A percentile compares a stretch with the other conserved stretches of the same genome.
Evolutionary conservation across 2,113 vertebrate genomes (phyloP).

Genomic region (Notothenia rossii): DNA sequence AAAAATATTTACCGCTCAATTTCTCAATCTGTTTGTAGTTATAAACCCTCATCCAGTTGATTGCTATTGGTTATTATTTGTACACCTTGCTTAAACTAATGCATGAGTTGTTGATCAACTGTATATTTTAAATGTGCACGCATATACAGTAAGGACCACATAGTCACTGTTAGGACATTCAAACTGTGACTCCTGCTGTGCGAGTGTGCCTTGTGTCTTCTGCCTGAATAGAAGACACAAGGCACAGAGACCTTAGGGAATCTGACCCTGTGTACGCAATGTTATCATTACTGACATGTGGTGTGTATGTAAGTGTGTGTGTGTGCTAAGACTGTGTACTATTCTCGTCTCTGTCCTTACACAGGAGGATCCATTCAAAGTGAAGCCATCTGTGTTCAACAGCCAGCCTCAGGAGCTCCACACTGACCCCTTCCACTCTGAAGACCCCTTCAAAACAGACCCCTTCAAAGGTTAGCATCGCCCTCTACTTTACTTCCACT

Average conservation of each 20-base stretch:
- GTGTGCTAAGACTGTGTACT: not conserved
- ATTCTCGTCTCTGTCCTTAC: constrained; percentile 27
- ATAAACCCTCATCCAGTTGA: not conserved
- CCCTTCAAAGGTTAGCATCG: constrained; percentile 90
- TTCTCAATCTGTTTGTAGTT: not conserved
- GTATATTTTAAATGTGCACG: not conserved
- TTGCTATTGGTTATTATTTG: no score
- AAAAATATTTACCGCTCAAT: not conserved
- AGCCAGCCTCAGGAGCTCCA: constrained; percentile 88
- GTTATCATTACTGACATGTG: not conserved
- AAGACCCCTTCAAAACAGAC: constrained; percentile 96
- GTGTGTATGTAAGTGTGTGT: not conserved
- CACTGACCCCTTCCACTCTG: constrained; percentile 93
- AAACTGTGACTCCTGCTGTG: not conserved
- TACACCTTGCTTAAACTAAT: not conserved
- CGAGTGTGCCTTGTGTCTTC: not conserved
- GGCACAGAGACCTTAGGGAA: not conserved
- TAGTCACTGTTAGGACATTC: not conserved
- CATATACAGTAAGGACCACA: not conserved
- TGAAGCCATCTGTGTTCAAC: constrained; percentile 90
- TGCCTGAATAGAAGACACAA: not conserved
- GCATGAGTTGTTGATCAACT: no score
- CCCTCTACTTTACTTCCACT: not conserved
- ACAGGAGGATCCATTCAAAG: constrained; percentile 96
- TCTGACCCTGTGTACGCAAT: not conserved